Base-by-base conservation (phyloP, 1,140 invertebrate species). In the Hypothenemus hampei region DNA sequence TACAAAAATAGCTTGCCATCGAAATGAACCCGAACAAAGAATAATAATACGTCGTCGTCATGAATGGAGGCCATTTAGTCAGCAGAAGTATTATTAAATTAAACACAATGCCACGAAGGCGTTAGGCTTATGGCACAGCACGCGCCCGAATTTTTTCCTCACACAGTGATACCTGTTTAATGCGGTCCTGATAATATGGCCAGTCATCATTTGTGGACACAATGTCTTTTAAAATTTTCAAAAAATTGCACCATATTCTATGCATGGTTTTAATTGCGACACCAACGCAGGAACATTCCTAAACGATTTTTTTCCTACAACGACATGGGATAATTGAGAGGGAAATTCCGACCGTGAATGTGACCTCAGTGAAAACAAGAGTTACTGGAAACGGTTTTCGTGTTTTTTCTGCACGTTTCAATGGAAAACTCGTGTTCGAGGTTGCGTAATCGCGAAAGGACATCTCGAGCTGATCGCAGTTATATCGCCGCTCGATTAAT, bases 31-130 rank as follows among this genome's bases (percentile, higher is more conserved):
- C 40, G 35, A 54, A 65, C 61, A 65, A 65, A 56, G 39, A 54
- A 65, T 58, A 61, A 63, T 65, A 61, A 65, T 63, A 63, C 53
- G 55, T 51, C 61, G 58, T 54, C 48, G 57, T 59, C 46, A 63
- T 65, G 63, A 65, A 65, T 65, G 61, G 57, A 48, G 40, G 29
- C 59, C 63, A 65, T 65, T 65, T 65, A 65, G 63, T 63, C 58
- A 63, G 63, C 59, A 53, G 43, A 57, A 58, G 59, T 53, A 65
- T 65, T 63, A 65, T 65, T 65, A 65, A 65, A 65, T 65, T 65
- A 64, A 57, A 63, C 47, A 65, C 64, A 65, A 65, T 65, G 53
- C 62, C 52, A 50, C 26, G 59, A 53, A 52, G 64, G 62, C 62
- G 64, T 62, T 61, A 57, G 35, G 29, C 49, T 39, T 36, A 19